Base-by-base conservation (phyloP, 2,797 vertebrate species). In the Tamandua tetradactyla region DNA sequence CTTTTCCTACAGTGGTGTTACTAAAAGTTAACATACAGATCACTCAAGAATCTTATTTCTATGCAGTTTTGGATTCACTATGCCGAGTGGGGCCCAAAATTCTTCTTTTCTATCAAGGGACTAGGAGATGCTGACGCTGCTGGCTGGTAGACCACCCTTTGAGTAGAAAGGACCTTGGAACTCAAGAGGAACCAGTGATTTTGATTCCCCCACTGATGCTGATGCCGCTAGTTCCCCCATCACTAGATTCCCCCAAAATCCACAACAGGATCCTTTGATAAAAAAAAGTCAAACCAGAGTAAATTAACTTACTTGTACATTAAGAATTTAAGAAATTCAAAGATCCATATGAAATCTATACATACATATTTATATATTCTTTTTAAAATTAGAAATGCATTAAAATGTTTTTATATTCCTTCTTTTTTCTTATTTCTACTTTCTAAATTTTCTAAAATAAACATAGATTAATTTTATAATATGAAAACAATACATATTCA, bases 401-500 rank as follows among this genome's bases (percentile, higher is more conserved):
- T 61, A 89, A 66, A 86, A 95, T 87, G 69, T 64, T 89, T 47
- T 47, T 47, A 71, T 57, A 64, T 76, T 55, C 52, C 78, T 55
- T 66, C 30, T 66, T 72, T 8, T 52, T 55, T 74, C 55, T 87
- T 64, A n/a, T 55, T 84, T 74, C 8, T 59, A 14, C 42, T 85
- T 86, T 91, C 79, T 93, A 82, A 68, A 59, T 82, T 95, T 92
- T 89, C 61, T 88, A 81, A 82, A 92, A 89, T 87, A 92, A 91
- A 35, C 1, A 3, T 57, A 3, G 20, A 44, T 79, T 94, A 83
- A 71, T 62, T 90, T 87, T 89, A 17, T 42, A 66, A 72, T 61
- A 57, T 79, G 15, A 59, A n/a, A 85, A 76, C 64, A 93, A 57
- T 84, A 72, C 78, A 68, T 59, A 76, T 35, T 72, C 23, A 7